Conservation (phyloP, 2,888 invertebrate species). For the Leptopilina drosophilae region DNA sequence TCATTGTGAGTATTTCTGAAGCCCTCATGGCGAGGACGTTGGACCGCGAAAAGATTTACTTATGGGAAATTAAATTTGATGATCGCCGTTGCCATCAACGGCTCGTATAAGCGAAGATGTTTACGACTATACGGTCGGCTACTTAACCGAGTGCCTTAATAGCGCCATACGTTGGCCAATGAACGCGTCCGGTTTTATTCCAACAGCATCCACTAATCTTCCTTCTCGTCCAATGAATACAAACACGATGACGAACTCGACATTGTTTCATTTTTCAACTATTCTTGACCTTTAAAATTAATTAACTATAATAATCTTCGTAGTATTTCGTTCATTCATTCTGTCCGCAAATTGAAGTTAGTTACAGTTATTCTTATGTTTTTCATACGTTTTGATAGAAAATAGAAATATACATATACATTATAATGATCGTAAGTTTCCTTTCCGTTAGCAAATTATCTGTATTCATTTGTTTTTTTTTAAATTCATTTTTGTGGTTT, state of each 20-base stretch:
- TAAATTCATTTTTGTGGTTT: no score
- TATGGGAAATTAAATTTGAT: slow-evolving; percentile 73
- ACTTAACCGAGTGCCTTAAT: slow-evolving; percentile 63
- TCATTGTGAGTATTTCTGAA: slow-evolving; percentile 34
- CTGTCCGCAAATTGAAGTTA: no score
- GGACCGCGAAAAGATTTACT: slow-evolving; percentile 68
- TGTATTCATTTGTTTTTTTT: no score
- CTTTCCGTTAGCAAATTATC: no score
- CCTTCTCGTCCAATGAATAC: slow-evolving; percentile 42
- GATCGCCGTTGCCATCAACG: slow-evolving; percentile 71
- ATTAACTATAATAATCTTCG: no score
- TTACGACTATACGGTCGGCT: slow-evolving; percentile 70
- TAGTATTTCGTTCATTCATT: no score
- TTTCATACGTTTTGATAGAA: no score
- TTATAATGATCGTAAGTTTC: no score
- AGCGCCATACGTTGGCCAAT: slow-evolving; percentile 57
- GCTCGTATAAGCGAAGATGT: slow-evolving; percentile 72
- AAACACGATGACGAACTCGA: slow-evolving; percentile 36
- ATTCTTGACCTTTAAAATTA: no score
- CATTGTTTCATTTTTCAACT: no score
- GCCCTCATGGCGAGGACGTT: neutral
- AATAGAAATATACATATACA: no score
- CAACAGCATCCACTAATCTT: slow-evolving; percentile 58
- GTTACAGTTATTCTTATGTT: no score
- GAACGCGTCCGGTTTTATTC: slow-evolving; percentile 65